Conservation (phyloP, 2,113 vertebrate genomes). For the Cygnus buccinator region DNA sequence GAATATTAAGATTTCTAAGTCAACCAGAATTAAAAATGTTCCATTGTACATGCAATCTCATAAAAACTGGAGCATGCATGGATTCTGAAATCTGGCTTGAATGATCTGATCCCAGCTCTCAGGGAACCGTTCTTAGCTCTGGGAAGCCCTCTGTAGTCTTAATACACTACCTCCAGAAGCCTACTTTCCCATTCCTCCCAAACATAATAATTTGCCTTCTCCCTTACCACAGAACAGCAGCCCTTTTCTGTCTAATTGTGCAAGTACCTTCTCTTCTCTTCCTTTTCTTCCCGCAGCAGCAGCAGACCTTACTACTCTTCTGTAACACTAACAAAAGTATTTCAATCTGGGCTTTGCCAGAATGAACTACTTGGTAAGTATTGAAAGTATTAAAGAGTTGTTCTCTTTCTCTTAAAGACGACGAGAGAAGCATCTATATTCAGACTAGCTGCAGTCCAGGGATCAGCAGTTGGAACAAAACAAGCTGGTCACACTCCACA, state of each 20-base stretch:
- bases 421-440: background rate
- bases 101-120: background rate
- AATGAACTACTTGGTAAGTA: background rate
- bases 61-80: background rate
- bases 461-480: background rate
- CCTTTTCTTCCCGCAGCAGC: background rate
- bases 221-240: background rate
- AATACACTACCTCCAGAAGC: background rate
- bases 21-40: background rate
- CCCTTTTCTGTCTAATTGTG: background rate
- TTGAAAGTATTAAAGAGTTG: background rate
- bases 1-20: background rate
- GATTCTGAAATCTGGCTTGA: background rate
- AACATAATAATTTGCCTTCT: background rate
- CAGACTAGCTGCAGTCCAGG: background rate
- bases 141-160: background rate
- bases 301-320: background rate
- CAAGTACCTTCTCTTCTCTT: background rate
- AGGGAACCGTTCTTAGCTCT: background rate
- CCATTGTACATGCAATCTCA: background rate
- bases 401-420: background rate
- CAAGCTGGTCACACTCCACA: background rate
- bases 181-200: background rate
- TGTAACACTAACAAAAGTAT: background rate
- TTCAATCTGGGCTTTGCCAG: background rate